Evolutionary conservation across 1,140 invertebrate genomes (phyloP).

Genomic region (Lycorma delicatula): DNA sequence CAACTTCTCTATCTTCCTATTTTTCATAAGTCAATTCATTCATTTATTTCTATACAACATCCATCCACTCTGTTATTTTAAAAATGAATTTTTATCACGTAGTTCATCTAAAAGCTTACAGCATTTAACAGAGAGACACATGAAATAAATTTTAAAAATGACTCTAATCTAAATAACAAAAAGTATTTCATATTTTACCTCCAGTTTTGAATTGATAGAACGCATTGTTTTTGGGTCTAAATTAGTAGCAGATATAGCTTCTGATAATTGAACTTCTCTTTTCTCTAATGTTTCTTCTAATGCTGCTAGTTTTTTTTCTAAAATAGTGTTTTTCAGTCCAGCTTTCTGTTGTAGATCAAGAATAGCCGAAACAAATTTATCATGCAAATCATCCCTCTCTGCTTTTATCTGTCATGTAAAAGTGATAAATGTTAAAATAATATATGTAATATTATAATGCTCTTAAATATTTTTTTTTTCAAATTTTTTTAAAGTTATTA

Average conservation of each 20-base stretch:
- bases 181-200: conserved; percentile 38
- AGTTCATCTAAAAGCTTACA: no score
- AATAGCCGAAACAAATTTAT: conserved; percentile 69
- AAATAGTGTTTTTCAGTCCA: conserved; percentile 59
- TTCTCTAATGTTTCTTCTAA: conserved; percentile 57
- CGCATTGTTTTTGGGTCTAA: conserved; percentile 48
- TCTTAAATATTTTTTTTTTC: no score
- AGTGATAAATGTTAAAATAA: no score
- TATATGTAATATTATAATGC: no score
- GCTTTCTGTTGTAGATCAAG: conserved; percentile 79
- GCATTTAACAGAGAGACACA: conserved; percentile 1
- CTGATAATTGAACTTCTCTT: conserved; percentile 55
- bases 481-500: no score
- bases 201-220: conserved; percentile 50
- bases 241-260: conserved; percentile 52
- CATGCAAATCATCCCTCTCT: conserved; percentile 70
- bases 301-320: conserved; percentile 64
- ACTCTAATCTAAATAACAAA: conserved; percentile 5
- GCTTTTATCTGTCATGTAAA: conserved; percentile 44
- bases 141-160: conserved; percentile 11
- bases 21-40: no score
- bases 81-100: not conserved
- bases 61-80: not conserved
- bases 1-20: no score
- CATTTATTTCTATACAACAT: no score